phyloP scores from a whole-genome alignment of 2,888 invertebrate species.

The Dasysyrphus tricinctus region DNA sequence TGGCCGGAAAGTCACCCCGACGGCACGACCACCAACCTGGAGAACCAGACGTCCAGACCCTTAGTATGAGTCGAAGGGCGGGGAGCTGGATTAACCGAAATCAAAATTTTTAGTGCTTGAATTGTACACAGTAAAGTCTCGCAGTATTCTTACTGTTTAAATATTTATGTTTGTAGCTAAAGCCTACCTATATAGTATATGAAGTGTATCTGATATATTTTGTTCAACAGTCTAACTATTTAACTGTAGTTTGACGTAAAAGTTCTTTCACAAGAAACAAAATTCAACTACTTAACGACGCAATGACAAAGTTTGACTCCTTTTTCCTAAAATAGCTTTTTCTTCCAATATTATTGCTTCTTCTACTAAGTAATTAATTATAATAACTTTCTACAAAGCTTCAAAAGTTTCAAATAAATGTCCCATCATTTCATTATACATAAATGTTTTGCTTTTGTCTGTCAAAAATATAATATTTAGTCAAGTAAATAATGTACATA shows the following conservation, averaged over 20 bases:
- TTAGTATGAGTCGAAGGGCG: too few species aligned
- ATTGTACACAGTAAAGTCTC: too few species aligned
- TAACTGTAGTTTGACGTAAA: background rate
- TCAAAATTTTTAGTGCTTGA: too few species aligned
- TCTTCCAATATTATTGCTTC: background rate
- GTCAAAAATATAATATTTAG: constrained; percentile 25
- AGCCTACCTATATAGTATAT: too few species aligned
- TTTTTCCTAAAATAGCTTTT: constrained; percentile 5
- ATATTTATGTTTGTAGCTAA: too few species aligned
- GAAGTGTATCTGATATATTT: too few species aligned
- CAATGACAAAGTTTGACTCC: background rate
- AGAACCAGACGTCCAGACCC: too few species aligned
- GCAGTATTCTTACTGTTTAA: too few species aligned
- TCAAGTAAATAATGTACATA: background rate
- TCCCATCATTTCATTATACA: constrained; percentile 39
- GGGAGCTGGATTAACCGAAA: too few species aligned
- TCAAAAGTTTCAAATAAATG: constrained; percentile 21
- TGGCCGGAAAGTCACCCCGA: too few species aligned
- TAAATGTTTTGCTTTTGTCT: constrained; percentile 56
- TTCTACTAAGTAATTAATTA: background rate
- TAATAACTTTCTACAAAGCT: constrained; percentile 11
- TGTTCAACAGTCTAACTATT: background rate
- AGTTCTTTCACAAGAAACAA: background rate
- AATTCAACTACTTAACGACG: background rate
- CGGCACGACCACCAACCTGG: too few species aligned